These are phyloP conservation scores for Omphaloscelis lunosa DNA, from an alignment of 2,888 invertebrate genomes.

Conservation along the genomic window DNA sequence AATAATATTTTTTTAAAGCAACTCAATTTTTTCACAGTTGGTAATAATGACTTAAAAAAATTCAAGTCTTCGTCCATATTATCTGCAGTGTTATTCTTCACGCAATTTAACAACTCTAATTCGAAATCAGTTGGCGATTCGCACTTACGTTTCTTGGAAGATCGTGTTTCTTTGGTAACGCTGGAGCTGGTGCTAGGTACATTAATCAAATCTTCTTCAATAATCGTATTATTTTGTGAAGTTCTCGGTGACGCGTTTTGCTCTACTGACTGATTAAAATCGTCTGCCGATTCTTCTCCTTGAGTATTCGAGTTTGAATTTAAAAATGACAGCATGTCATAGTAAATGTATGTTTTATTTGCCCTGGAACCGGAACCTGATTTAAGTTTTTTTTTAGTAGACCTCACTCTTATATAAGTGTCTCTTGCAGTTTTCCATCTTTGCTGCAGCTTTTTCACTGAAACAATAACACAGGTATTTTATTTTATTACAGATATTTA, in stretches of 20 bases:
- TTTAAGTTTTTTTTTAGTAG: constrained; percentile 63
- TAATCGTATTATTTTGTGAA: constrained; percentile 42
- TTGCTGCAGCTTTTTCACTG: constrained; percentile 53
- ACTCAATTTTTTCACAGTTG: constrained; percentile 61
- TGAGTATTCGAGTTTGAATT: constrained; percentile 54
- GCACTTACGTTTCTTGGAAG: constrained; percentile 61
- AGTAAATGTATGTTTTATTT: constrained; percentile 58
- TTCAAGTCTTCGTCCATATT: constrained; percentile 62
- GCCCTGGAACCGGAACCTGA: constrained; percentile 60
- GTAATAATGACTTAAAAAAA: constrained; percentile 63
- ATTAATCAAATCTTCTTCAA: constrained; percentile 36
- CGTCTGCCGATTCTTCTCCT: constrained; percentile 58
- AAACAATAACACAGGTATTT: constrained; percentile 46
- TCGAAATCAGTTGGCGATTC: constrained; percentile 62
- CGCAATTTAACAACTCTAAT: constrained; percentile 60
- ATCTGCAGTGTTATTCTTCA: constrained; percentile 61
- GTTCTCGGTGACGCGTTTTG: constrained; percentile 38
- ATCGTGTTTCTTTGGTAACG: constrained; percentile 56
- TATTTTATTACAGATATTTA: constrained; percentile 58
- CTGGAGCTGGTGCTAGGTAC: constrained; percentile 45
- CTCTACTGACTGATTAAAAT: constrained; percentile 37
- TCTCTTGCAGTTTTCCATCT: constrained; percentile 64
- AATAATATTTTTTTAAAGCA: constrained; percentile 63
- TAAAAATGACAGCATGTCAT: constrained; percentile 60
- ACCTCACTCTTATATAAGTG: constrained; percentile 58